A percentile compares a stretch with the other conserved stretches of the same genome.
These are phyloP conservation scores for Eristalinus sepulchralis DNA, from an alignment of 2,888 invertebrate genomes.

Conservation along the genomic window DNA sequence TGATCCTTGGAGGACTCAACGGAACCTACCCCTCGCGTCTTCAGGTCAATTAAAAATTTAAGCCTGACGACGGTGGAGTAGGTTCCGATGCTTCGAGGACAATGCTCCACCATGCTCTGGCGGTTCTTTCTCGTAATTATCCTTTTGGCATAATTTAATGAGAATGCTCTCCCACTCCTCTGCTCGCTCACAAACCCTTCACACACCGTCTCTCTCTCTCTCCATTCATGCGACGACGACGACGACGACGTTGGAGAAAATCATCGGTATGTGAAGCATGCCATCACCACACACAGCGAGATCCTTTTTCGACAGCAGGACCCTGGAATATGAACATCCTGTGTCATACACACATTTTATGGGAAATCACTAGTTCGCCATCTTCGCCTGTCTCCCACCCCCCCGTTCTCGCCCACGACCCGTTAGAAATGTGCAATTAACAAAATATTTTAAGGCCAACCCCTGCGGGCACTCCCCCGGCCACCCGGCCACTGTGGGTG, in stretches of 20 bases:
- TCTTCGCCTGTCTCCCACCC: background rate
- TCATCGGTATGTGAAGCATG: conserved; percentile 21
- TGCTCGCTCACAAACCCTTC: too few species aligned
- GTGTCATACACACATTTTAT: conserved; percentile 13
- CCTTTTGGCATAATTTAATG: conserved; percentile 40
- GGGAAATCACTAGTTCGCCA: conserved; percentile 4
- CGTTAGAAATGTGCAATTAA: conserved; percentile 61
- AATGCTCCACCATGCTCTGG: background rate
- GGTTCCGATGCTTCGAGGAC: background rate
- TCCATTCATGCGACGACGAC: too few species aligned
- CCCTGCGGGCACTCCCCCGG: conserved; percentile 43
- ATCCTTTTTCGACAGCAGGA: conserved; percentile 10
- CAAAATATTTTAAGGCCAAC: conserved; percentile 62
- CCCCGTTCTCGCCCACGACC: background rate
- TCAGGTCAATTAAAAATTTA: background rate
- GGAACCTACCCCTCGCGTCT: background rate
- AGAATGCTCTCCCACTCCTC: conserved; percentile 32
- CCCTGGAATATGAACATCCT: conserved; percentile 1
- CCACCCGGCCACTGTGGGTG: background rate
- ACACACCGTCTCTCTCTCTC: background rate
- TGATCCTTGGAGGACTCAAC: background rate
- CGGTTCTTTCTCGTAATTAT: conserved; percentile 20
- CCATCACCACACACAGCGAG: background rate
- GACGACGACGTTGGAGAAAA: background rate
- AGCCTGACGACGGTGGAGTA: background rate